These are phyloP conservation scores for Hafferia zeledoni DNA, from an alignment of 2,797 vertebrate species.

Conservation along the genomic window DNA sequence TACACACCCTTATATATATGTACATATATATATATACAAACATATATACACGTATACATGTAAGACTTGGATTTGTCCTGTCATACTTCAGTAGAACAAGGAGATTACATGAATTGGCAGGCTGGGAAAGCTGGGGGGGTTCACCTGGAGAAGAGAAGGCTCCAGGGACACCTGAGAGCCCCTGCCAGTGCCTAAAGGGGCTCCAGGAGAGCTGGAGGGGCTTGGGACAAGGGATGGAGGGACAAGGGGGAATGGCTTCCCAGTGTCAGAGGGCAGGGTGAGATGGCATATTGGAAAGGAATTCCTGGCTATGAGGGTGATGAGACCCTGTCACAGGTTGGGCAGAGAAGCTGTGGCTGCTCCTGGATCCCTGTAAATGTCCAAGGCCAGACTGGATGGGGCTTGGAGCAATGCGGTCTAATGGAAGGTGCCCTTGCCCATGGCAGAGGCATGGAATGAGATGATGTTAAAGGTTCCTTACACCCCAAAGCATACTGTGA, in stretches of 20 bases:
- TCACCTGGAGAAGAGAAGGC: not conserved
- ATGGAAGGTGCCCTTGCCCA: rapidly evolving
- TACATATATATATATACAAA: not conserved
- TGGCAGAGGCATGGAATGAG: rapidly evolving
- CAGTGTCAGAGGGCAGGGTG: no score
- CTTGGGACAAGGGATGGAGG: no score
- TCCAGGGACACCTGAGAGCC: not conserved
- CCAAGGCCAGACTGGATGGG: rapidly evolving
- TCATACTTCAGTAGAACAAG: not conserved
- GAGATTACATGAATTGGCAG: not conserved
- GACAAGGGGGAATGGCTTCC: no score
- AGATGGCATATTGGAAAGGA: no score
- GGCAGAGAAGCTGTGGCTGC: no score
- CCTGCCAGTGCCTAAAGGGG: not conserved
- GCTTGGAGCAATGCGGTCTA: rapidly evolving
- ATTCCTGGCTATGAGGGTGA: no score
- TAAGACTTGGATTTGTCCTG: not conserved
- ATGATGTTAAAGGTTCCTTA: not conserved
- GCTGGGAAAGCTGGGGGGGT: rapidly evolving
- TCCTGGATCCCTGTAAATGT: no score
- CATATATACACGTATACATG: rapidly evolving
- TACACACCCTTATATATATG: not conserved
- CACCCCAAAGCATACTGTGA: rapidly evolving
- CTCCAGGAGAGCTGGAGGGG: not conserved
- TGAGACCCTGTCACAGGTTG: no score